Evolutionary conservation across 2,888 invertebrate species (phyloP).

Genomic region (Chrysolina haemoptera): DNA sequence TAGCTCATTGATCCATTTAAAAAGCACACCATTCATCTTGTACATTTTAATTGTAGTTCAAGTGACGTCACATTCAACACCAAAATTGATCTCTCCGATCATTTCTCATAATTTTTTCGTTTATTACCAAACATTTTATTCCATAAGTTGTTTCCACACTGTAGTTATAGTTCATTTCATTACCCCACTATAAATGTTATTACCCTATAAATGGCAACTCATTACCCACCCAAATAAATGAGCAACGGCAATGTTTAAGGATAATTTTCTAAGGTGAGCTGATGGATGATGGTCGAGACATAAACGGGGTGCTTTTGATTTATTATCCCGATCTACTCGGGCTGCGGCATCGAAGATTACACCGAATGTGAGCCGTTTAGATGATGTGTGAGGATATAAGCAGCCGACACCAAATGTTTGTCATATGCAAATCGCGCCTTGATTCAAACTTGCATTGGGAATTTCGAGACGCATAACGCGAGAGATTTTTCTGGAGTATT

Average conservation of each 20-base stretch:
- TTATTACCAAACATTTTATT: no score
- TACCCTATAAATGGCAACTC: no score
- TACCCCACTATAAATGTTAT: not conserved
- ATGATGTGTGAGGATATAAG: constrained; percentile 66
- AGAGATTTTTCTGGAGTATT: no score
- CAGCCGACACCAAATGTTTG: constrained; percentile 66
- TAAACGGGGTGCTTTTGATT: constrained; percentile 66
- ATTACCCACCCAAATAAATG: constrained; percentile 30
- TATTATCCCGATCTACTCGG: constrained; percentile 66
- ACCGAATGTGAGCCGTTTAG: constrained; percentile 66
- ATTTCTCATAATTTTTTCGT: no score
- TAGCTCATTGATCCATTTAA: no score
- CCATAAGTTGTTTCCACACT: no score
- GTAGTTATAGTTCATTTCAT: not conserved
- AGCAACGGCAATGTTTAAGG: constrained; percentile 42
- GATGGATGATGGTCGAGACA: constrained; percentile 64
- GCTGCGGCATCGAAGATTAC: constrained; percentile 68
- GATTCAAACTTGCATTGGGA: constrained; percentile 46
- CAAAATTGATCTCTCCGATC: no score
- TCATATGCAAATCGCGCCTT: constrained; percentile 57
- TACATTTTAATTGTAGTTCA: no score
- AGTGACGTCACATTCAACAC: no score
- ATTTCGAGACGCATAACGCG: constrained; percentile 23
- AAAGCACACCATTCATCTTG: no score
- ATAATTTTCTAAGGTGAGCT: constrained; percentile 53